Conservation (phyloP, 2,888 invertebrate species). For the Macrosiphum euphorbiae region DNA sequence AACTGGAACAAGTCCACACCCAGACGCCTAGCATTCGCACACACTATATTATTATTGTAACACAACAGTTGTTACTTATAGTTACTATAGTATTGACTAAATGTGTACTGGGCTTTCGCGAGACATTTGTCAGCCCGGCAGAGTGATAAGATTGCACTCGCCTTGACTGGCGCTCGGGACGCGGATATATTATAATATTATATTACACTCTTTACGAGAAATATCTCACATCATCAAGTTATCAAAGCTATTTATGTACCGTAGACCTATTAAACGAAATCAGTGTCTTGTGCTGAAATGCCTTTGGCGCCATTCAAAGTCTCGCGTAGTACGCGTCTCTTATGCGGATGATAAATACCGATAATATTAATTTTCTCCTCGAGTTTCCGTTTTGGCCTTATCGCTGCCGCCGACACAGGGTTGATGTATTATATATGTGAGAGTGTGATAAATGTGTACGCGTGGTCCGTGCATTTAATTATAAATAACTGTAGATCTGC, state of each 20-base stretch:
- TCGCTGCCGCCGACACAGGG: neutral
- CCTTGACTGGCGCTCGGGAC: neutral
- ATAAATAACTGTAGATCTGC: neutral
- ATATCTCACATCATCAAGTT: neutral
- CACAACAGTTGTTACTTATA: no score
- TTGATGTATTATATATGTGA: neutral
- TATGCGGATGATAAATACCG: neutral
- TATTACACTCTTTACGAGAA: neutral
- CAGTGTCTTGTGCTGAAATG: neutral
- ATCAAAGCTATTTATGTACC: neutral
- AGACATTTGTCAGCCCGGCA: neutral
- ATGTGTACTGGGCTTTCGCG: neutral
- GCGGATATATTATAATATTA: neutral
- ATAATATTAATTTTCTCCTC: neutral
- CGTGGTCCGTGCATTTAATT: neutral
- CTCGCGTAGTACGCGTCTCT: neutral
- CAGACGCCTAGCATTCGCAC: neutral
- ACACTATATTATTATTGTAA: neutral
- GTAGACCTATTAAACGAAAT: neutral
- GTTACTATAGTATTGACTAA: neutral
- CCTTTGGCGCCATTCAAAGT: neutral
- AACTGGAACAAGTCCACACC: neutral
- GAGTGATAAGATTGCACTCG: neutral
- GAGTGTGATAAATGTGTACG: neutral
- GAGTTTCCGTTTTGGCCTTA: neutral